Evolutionary conservation across 2,797 vertebrate genomes (phyloP), one percentile per base, ranked within the genome.

Genomic region (Danio choprae): DNA sequence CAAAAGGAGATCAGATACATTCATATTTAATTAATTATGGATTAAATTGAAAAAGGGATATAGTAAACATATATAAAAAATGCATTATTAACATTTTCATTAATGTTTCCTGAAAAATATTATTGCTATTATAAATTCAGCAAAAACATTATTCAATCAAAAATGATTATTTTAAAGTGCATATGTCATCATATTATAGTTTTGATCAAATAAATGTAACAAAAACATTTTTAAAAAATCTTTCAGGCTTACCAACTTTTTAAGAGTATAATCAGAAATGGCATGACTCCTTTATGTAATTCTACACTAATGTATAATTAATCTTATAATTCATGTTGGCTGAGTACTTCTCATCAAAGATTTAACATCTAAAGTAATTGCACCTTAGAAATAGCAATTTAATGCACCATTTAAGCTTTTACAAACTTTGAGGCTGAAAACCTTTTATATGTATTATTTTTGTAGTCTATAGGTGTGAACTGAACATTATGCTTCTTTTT

Each of bases 331-430:
- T 44, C 6, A 59, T 15, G 22, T 13, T 0, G 6, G 12, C 29
- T 59, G 15, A 36, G 29, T 29, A 29, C 29, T 7, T 3, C 29
- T 36, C 13, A 36, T 59, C 3, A 56, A 56, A 59, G 22, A 59
- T 59, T 38, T 69, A 53, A 53, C 16, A 38, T 2, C 7, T n/a
- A 0, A 38, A n/a, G 36, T 50, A 50, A 51, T 6, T n/a, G 3
- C 46, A 18, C 16, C 46, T 69, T 6, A 69, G 29, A 68, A 50
- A 50, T 11, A 0, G 15, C 3, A 51, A 12, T 51, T 51, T 18
- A 51, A 51, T 38, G 9, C 22, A 44, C 62, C 41, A 51, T 48
- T 67, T 68, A 68, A 16, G 65, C 44, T 11, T 40, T 69, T 16
- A 38, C 5, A 18, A n/a, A 51, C 9, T 51, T 9, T n/a, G 3